Evolutionary conservation across 1,140 invertebrate genomes (phyloP).

Genomic region (Condylostylus longicornis): DNA sequence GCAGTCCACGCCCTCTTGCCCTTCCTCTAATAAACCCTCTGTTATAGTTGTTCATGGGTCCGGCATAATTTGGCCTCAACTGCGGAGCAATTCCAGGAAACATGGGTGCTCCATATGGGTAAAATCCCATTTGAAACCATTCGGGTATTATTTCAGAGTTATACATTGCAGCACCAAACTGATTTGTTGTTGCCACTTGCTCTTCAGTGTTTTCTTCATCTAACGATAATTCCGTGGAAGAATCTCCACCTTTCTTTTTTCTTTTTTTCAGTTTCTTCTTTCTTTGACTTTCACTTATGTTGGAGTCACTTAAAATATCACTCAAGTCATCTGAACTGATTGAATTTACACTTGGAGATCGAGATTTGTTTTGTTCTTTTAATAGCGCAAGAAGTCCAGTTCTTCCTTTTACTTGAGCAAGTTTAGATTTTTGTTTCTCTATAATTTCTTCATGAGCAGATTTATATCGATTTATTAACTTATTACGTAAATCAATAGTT

Average conservation of each 20-base stretch:
- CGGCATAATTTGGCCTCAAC: slow-evolving; percentile 16
- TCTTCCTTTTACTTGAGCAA: slow-evolving; percentile 41
- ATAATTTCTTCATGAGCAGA: slow-evolving; percentile 38
- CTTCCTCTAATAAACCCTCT: slow-evolving; percentile 22
- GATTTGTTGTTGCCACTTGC: slow-evolving; percentile 8
- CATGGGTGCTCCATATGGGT: slow-evolving; percentile 20
- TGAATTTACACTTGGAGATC: slow-evolving; percentile 4
- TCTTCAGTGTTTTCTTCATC: slow-evolving; percentile 13
- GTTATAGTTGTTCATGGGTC: slow-evolving; percentile 21
- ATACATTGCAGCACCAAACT: slow-evolving; percentile 9
- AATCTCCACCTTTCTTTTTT: slow-evolving; percentile 9
- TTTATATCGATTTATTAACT: slow-evolving; percentile 39
- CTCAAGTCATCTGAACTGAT: slow-evolving; percentile 1
- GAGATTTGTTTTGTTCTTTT: slow-evolving; percentile 10
- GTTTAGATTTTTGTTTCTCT: slow-evolving; percentile 37
- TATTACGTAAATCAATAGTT: slow-evolving; percentile 20
- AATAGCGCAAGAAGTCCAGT: slow-evolving; percentile 22
- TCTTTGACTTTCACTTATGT: background rate
- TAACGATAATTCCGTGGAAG: slow-evolving; percentile 16
- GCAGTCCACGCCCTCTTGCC: slow-evolving; percentile 15
- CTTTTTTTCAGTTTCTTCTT: slow-evolving; percentile 7
- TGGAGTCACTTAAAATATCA: slow-evolving; percentile 5
- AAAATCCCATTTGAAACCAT: slow-evolving; percentile 28
- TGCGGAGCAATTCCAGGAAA: slow-evolving; percentile 18
- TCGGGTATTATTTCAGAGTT: slow-evolving; percentile 21